These are phyloP conservation scores for Labrus mixtus DNA, from an alignment of 2,113 vertebrate species.

Conservation along the genomic window DNA sequence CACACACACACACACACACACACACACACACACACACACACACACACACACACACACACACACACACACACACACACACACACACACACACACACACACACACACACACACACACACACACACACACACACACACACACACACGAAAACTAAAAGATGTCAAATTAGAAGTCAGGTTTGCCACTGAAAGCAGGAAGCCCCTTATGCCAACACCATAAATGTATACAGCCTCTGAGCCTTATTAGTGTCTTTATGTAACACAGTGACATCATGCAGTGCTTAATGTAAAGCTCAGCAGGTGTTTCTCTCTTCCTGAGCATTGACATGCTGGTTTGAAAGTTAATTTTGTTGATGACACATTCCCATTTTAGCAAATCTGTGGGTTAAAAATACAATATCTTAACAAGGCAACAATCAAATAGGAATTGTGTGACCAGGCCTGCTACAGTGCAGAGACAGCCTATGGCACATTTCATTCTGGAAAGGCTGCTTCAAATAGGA, in stretches of 20 bases:
- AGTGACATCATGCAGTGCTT: background rate
- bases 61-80: too few relatives aligned
- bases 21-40: too few relatives aligned
- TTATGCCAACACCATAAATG: too few relatives aligned
- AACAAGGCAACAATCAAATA: background rate
- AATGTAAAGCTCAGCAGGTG: background rate
- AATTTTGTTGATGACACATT: too few relatives aligned
- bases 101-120: too few relatives aligned
- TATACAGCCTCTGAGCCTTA: background rate
- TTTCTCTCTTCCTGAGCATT: background rate
- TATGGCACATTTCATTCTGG: background rate
- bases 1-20: too few relatives aligned
- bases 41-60: too few relatives aligned
- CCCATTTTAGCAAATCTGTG: background rate
- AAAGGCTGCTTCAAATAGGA: conserved; percentile 41
- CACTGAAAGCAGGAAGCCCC: background rate
- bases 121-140: background rate
- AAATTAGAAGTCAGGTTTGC: too few relatives aligned
- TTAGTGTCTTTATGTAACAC: background rate
- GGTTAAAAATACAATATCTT: background rate
- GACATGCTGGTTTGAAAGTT: background rate
- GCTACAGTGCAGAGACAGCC: conserved; percentile 18
- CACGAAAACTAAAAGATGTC: background rate
- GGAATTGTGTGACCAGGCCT: conserved; percentile 11
- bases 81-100: too few relatives aligned